Percentiles rank a stretch among this genome's conserved stretches.
Conservation (phyloP, 2,113 vertebrate genomes). For the Ellobius talpinus region DNA sequence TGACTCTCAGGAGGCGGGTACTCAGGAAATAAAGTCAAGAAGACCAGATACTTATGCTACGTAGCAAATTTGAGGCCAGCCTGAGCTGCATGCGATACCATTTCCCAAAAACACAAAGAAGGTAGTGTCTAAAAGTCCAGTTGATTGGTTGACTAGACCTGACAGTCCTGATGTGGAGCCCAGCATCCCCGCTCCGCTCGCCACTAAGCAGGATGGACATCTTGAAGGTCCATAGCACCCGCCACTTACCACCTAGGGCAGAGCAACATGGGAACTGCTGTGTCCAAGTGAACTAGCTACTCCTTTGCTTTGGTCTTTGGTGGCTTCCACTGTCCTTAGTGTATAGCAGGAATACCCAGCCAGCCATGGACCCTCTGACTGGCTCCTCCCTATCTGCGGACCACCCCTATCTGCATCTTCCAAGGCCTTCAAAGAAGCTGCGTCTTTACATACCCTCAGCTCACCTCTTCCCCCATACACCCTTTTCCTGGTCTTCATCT, state of each 20-base stretch:
- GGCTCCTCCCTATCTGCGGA: rapidly evolving
- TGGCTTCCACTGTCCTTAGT: background rate
- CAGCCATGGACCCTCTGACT: background rate
- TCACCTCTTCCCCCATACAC: background rate
- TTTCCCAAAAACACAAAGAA: background rate
- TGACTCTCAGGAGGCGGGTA: background rate
- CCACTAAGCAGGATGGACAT: background rate
- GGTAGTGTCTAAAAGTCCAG: background rate
- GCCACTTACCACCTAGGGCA: background rate
- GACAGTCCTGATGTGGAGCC: background rate
- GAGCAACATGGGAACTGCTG: background rate
- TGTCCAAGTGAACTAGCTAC: background rate
- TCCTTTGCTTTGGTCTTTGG: background rate
- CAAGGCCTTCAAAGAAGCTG: too few relatives aligned
- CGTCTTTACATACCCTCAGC: background rate
- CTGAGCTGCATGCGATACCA: background rate
- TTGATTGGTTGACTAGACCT: background rate
- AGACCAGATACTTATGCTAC: background rate
- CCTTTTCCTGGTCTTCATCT: background rate
- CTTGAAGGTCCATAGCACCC: background rate
- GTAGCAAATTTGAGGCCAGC: background rate
- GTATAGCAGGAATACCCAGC: background rate
- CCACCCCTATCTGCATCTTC: background rate
- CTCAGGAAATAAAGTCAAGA: background rate
- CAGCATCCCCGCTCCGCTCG: background rate